Base-by-base conservation (phyloP, 2,113 vertebrate genomes). In the Dicrurus megarhynchus region DNA sequence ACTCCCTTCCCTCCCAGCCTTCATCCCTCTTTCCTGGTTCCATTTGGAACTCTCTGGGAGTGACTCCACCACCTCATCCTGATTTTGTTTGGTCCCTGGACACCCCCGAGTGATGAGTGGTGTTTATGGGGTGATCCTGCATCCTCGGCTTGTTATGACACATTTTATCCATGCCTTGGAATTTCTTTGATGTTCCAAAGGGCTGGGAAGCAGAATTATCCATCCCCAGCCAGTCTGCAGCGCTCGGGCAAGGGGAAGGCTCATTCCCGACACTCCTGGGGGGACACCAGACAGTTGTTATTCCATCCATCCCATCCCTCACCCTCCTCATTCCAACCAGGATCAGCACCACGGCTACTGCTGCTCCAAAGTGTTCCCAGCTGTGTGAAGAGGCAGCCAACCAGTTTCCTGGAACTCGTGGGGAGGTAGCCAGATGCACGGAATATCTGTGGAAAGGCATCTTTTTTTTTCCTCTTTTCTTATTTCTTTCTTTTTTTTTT, bases 311-410 rank as follows among this genome's bases (percentile, higher is more conserved):
- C 6, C 5, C 84, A 88, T 90, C 59, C 78, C 68, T 95, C 81
- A 37, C 52, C 87, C 60, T 75, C 41, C 88, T 84, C 77, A 68
- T 89, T 89, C 80, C 92, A 82, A 15, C 47, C 68, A 80, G 65
- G 68, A 92, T 35, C 89, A 94, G 86, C 90, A 92, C 81, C 93
- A 64, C 52, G 44, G 87, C 96, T 89, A 64, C 96, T 94, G 90
- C 94, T 96, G 91, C 91, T 75, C 95, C 96, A 94, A 64, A 97
- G 83, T 39, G 90, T 37, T 97, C 95, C 95, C 93, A 97, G 96
- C 95, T 97, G 94, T 44, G 92, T 56, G 68, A 68, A 85, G 90
- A 75, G 77, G 88, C 88, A 95, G 95, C 96, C 90, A 97, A 97
- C 37, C 83, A 85, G 56, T 92, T 96, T 97, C 96, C 94, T 97